Percentiles rank a stretch among this genome's conserved stretches.
These are phyloP conservation scores for Chloroclystis v-ata DNA, from an alignment of 2,888 invertebrate genomes.

Conservation along the genomic window DNA sequence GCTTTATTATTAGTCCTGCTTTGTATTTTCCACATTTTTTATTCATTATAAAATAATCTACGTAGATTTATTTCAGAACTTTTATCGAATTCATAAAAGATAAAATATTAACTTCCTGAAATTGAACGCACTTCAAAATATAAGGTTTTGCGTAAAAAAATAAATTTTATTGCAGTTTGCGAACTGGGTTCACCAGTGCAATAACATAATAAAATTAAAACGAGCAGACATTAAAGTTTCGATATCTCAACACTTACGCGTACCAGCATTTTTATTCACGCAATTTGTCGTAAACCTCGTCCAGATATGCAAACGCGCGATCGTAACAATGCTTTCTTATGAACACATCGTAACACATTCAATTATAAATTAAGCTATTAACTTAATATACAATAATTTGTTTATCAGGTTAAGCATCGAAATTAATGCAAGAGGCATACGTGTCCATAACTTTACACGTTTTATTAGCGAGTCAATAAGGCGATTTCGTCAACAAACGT, in stretches of 20 bases:
- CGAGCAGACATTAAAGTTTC: slow-evolving; percentile 43
- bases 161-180: slow-evolving; percentile 38
- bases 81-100: too few species aligned
- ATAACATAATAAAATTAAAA: slow-evolving; percentile 49
- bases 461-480: slow-evolving; percentile 75
- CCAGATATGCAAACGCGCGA: slow-evolving; percentile 56
- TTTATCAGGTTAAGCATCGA: slow-evolving; percentile 78
- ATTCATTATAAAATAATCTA: not conserved
- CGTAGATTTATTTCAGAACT: too few species aligned
- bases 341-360: slow-evolving; percentile 68
- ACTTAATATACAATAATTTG: slow-evolving; percentile 77
- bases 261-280: slow-evolving; percentile 37
- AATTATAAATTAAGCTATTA: slow-evolving; percentile 79
- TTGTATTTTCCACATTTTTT: not conserved
- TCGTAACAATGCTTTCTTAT: slow-evolving; percentile 70
- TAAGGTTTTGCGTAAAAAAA: slow-evolving; percentile 44
- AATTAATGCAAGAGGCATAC: slow-evolving; percentile 78
- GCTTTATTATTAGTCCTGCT: not conserved
- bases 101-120: slow-evolving; percentile 19
- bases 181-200: slow-evolving; percentile 42
- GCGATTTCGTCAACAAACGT: slow-evolving; percentile 71
- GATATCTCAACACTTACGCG: slow-evolving; percentile 38
- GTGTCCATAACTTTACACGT: slow-evolving; percentile 76
- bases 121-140: slow-evolving; percentile 29
- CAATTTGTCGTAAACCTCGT: slow-evolving; percentile 61